Evolutionary conservation across 2,888 invertebrate species (phyloP), one percentile per base, ranked within the genome.

Genomic region (Eucriotettix oculatus): DNA sequence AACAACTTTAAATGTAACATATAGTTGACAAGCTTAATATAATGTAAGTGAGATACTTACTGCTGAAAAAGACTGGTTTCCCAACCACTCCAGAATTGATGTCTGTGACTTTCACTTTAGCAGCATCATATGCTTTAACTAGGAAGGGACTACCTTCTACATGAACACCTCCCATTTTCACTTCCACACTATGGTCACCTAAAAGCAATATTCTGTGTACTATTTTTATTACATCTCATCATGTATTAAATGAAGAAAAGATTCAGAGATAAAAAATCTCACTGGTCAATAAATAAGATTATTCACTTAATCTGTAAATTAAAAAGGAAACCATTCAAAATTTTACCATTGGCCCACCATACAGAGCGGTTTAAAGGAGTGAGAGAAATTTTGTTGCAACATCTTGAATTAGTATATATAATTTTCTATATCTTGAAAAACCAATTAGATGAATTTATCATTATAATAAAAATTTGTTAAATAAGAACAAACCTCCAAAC

Each of bases 111-210:
- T 87, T 87, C n/a, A 98, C 97, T 71, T 91, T 86, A 65, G 86
- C 86, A 0, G 96, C 91, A 69, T 98, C 96, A 75, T 95, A 99
- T 10, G 95, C 96, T 72, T 97, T 96, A 59, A 95, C 87, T 42
- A 93, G 77, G 73, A 97, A 97, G 14, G 98, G 98, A 71, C 94
- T 94, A 56, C 96, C 97, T 71, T 90, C 91, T 0, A 97, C 89
- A 67, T 90, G 90, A 1, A 88, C 86, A 52, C 86, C 88, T 42
- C 73, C 75, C 53, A 80, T 68, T 64, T 76, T 78, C 62, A 87
- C 87, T 77, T 94, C 93, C 56, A 94, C 89, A 65, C 91, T 91
- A 71, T 94, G 93, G 74, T 96, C 96, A 44, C 83, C 81, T 80
- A 14, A 12, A 16, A 54, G 7, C 1, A 9, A 7, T 29, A 29